Evolutionary conservation across 1,140 invertebrate genomes (phyloP), one percentile per base, ranked within the genome.

Genomic region (Achroia grisella): DNA sequence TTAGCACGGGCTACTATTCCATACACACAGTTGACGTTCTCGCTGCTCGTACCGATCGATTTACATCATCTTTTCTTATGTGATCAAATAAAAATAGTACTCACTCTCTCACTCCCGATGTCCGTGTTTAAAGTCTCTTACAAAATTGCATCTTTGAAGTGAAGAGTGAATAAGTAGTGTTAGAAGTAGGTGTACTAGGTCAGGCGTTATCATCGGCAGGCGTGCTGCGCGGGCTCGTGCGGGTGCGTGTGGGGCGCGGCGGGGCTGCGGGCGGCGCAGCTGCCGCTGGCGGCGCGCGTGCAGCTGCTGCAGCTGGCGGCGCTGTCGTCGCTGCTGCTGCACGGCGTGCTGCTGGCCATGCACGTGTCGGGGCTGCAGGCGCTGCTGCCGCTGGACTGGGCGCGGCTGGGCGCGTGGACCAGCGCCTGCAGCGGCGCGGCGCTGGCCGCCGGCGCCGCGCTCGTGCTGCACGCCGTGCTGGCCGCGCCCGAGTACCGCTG

Each of bases 341-440:
- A 94, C 59, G 89, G 89, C 64, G 87, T 93, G 57, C 89, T 95
- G 78, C 89, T 95, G 66, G 92, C 94, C 87, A 90, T 95, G 78
- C 94, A 95, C 89, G 91, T 95, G 79, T 93, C 94, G 59, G 91
- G 94, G 67, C 90, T 94, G 60, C 88, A 91, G 48, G 90, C 92
- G 67, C 88, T 94, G 83, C 93, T 95, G 85, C 93, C 93, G 56
- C 91, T 95, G 70, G 93, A 94, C 79, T 95, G 93, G 93, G 88
- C 90, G 51, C 92, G 90, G 89, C 72, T 94, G 88, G 93, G 94
- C 32, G 52, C 56, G 1, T 47, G 48, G 29, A 53, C 60, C 10
- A 56, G 57, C 43, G 49, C 47, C 34, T 74, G 74, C 70, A 72
- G 66, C 48, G 62, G 51, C 10, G 40, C 43, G 31, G 56, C 71